Conservation (phyloP, 2,113 vertebrate genomes). For the Setophaga coronata region DNA sequence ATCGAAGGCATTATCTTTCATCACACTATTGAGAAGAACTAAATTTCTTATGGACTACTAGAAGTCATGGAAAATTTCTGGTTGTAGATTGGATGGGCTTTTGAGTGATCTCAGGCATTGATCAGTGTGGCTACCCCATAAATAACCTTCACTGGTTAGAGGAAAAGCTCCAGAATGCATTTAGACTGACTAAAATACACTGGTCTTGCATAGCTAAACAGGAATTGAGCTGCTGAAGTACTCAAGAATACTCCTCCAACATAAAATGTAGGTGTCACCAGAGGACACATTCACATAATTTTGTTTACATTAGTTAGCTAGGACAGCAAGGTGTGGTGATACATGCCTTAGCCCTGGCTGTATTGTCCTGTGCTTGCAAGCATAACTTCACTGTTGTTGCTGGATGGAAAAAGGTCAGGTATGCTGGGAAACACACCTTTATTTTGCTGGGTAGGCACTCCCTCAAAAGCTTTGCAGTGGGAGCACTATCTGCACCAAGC, state of each 20-base stretch:
- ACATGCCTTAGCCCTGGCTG: background rate
- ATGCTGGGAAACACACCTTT: background rate
- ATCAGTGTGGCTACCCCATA: background rate
- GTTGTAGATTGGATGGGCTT: background rate
- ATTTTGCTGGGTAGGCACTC: background rate
- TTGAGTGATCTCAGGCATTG: background rate
- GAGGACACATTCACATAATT: background rate
- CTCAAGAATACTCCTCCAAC: background rate
- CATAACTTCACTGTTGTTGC: background rate
- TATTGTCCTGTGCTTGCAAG: background rate
- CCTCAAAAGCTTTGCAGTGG: background rate
- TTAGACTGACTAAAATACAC: background rate
- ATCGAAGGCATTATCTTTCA: background rate
- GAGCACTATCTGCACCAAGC: background rate
- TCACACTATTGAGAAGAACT: background rate
- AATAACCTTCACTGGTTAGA: background rate
- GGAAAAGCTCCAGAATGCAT: background rate
- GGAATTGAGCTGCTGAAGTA: background rate
- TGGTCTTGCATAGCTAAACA: background rate
- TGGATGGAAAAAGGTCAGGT: background rate
- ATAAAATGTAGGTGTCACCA: background rate
- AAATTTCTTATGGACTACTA: background rate
- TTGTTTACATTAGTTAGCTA: background rate
- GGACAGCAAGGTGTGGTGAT: background rate
- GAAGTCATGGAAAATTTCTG: background rate